Evolutionary conservation across 2,797 vertebrate species (phyloP).

Genomic region (Aselliscus stoliczkanus): DNA sequence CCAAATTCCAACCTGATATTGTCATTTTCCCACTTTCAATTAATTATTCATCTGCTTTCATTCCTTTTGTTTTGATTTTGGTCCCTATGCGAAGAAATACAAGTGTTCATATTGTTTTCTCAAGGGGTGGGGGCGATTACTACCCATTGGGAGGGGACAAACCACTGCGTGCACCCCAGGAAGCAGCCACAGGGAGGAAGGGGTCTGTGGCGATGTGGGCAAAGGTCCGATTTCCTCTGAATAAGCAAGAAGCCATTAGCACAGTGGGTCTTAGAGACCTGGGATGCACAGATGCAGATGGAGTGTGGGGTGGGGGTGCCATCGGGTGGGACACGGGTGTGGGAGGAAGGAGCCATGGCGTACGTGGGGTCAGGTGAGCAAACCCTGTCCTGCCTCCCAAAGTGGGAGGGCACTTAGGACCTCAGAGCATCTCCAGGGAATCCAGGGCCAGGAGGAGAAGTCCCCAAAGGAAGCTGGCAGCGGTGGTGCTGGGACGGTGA

Average conservation of each 20-base stretch:
- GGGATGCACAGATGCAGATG: background rate
- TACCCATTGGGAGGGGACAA: background rate
- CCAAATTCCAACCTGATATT: background rate
- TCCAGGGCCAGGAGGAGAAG: background rate
- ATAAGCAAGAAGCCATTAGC: fast-evolving
- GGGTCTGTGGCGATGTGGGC: background rate
- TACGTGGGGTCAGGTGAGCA: fast-evolving
- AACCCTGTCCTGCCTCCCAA: background rate
- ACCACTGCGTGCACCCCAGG: fast-evolving
- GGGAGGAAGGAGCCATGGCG: fast-evolving
- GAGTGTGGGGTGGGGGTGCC: no score
- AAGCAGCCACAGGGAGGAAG: background rate
- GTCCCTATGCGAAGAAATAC: background rate
- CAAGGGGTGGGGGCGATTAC: fast-evolving
- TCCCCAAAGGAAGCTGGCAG: background rate
- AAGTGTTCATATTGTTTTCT: fast-evolving
- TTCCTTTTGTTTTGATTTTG: background rate
- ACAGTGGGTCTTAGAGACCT: background rate
- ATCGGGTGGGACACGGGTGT: no score
- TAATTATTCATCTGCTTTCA: background rate
- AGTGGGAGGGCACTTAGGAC: background rate
- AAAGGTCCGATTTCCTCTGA: background rate
- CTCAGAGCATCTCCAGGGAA: fast-evolving
- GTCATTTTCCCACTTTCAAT: background rate
- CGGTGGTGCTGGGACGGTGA: fast-evolving